Conservation (phyloP, 2,888 invertebrate genomes). For the Conistra vaccinii region DNA sequence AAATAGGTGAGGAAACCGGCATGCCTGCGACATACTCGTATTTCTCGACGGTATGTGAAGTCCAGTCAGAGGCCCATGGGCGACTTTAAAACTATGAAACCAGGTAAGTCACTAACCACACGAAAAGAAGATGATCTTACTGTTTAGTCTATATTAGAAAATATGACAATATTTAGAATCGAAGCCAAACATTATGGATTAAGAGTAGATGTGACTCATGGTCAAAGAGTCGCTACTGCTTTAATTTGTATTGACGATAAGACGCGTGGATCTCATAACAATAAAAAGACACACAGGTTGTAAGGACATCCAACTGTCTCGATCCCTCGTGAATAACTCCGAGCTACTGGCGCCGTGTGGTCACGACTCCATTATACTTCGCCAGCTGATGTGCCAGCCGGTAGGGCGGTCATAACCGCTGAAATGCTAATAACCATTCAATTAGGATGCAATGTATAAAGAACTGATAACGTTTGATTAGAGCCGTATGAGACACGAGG, state of each 20-base stretch:
- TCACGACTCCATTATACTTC: constrained; percentile 20
- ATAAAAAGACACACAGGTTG: constrained; percentile 1
- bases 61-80: too few relatives aligned
- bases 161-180: neutral
- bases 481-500: neutral
- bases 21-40: too few relatives aligned
- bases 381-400: constrained; percentile 22
- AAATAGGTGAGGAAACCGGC: too few relatives aligned
- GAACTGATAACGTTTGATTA: constrained; percentile 38
- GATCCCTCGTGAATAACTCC: constrained; percentile 21
- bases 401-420: constrained; percentile 19
- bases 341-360: neutral
- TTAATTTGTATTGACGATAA: neutral
- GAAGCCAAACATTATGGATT: neutral
- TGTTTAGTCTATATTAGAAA: neutral
- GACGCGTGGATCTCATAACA: neutral
- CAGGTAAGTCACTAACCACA: too few relatives aligned
- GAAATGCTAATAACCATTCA: constrained; percentile 27
- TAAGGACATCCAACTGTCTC: neutral
- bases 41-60: too few relatives aligned
- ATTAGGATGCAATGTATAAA: constrained; percentile 22
- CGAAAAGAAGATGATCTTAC: too few relatives aligned
- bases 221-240: neutral
- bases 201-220: neutral
- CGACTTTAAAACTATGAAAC: too few relatives aligned